Evolutionary conservation across 1,140 invertebrate species (phyloP).

Genomic region (Psix sp.): DNA sequence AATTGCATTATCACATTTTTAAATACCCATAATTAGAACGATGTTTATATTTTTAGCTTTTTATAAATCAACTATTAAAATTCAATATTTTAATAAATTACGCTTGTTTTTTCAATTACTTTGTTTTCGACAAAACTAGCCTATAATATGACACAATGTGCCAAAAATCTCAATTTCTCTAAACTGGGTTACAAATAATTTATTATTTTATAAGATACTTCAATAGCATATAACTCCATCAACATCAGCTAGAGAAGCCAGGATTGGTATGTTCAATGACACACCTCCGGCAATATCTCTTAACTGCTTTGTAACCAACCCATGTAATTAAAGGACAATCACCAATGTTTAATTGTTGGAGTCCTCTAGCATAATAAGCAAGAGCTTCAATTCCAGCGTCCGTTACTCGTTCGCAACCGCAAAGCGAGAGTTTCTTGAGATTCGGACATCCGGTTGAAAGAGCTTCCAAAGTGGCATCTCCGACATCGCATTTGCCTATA

Average conservation of each 20-base stretch:
- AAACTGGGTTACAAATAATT: no score
- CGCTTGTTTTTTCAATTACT: no score
- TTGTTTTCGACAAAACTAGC: no score
- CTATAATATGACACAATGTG: no score
- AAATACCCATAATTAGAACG: no score
- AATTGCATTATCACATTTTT: no score
- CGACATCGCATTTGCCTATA: slow-evolving; percentile 94
- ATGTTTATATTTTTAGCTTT: no score
- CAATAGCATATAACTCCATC: no score
- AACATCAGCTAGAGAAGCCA: slow-evolving; percentile 82
- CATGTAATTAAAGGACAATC: slow-evolving; percentile 89
- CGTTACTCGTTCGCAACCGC: slow-evolving; percentile 92
- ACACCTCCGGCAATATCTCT: slow-evolving; percentile 92
- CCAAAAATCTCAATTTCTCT: no score
- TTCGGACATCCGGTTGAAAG: slow-evolving; percentile 93
- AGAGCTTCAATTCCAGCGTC: slow-evolving; percentile 91
- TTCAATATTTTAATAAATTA: no score
- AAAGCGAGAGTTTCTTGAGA: slow-evolving; percentile 91
- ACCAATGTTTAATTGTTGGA: slow-evolving; percentile 94
- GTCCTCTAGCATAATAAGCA: slow-evolving; percentile 89
- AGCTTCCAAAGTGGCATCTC: slow-evolving; percentile 89
- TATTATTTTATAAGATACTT: no score
- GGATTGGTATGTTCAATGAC: slow-evolving; percentile 97
- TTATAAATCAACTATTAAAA: no score
- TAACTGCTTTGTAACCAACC: slow-evolving; percentile 92